Evolutionary conservation across 2,113 vertebrate species (phyloP).

Genomic region (Microtus montanus): DNA sequence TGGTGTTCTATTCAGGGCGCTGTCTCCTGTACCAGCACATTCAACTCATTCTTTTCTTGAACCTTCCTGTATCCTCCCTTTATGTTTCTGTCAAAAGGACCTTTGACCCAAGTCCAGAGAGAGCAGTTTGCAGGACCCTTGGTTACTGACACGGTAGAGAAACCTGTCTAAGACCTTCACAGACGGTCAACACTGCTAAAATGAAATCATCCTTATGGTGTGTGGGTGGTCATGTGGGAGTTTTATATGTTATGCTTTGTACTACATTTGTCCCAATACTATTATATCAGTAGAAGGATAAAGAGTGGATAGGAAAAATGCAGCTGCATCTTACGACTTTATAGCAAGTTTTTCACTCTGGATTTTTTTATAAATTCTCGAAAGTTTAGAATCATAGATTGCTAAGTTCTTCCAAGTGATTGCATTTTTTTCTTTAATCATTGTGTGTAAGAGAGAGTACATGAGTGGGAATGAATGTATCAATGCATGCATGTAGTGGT

Average conservation of each 20-base stretch:
- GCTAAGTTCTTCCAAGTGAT: background rate
- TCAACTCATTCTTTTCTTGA: background rate
- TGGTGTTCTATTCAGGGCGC: no score
- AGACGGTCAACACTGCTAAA: background rate
- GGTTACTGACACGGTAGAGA: background rate
- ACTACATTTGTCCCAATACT: background rate
- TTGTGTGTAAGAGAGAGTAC: background rate
- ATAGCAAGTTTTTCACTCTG: no score
- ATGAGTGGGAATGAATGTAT: background rate
- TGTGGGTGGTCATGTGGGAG: background rate
- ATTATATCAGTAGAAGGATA: background rate
- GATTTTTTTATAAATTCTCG: background rate
- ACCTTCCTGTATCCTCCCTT: background rate
- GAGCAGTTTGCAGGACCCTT: background rate
- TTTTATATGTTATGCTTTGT: background rate
- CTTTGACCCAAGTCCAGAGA: background rate
- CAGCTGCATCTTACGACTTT: background rate
- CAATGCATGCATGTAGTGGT: background rate
- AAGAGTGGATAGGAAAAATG: background rate
- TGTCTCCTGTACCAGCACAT: no score
- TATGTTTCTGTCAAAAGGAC: background rate
- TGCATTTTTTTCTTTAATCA: background rate
- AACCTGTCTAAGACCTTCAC: background rate
- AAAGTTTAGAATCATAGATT: background rate
- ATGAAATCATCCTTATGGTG: background rate